These are phyloP conservation scores for Dynastes hyllus DNA, from an alignment of 2,888 invertebrate species.

Conservation along the genomic window DNA sequence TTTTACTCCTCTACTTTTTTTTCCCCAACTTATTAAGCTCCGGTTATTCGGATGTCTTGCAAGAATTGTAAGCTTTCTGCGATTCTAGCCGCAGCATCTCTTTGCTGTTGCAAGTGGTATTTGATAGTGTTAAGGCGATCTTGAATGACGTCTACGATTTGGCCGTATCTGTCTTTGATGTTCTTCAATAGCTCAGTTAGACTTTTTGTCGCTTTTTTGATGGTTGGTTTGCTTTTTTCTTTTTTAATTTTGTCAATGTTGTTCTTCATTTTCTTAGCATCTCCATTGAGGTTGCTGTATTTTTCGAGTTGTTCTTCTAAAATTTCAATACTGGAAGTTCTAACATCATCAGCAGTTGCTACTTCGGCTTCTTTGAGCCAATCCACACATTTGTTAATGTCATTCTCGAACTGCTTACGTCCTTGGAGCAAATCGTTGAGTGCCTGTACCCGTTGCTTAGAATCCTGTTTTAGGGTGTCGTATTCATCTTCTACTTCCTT, in stretches of 20 bases:
- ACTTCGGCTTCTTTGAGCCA: conserved; percentile 95
- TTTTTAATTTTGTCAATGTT: conserved; percentile 84
- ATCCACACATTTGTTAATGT: conserved; percentile 85
- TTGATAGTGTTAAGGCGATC: conserved; percentile 84
- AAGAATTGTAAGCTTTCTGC: conserved; percentile 87
- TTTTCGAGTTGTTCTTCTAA: conserved; percentile 92
- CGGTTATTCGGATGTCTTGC: conserved; percentile 82
- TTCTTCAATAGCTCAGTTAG: conserved; percentile 87
- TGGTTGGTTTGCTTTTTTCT: no score
- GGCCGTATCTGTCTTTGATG: conserved; percentile 84
- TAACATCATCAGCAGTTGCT: conserved; percentile 86
- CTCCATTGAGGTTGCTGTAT: conserved; percentile 85
- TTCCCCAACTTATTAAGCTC: conserved; percentile 86
- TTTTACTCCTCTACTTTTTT: conserved; percentile 93
- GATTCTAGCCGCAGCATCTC: conserved; percentile 85
- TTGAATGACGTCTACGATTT: conserved; percentile 83
- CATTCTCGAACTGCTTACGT: conserved; percentile 87
- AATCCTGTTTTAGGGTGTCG: conserved; percentile 81
- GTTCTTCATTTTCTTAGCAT: conserved; percentile 81
- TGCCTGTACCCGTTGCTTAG: conserved; percentile 81
- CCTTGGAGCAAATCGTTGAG: conserved; percentile 84
- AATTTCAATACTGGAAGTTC: conserved; percentile 86
- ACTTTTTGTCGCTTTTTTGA: conserved; percentile 89
- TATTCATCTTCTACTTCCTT: conserved; percentile 83
- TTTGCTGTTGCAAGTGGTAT: conserved; percentile 86